Evolutionary conservation across 2,888 invertebrate genomes (phyloP), one percentile per base, ranked within the genome.

Genomic region (Nymphalis polychloros): DNA sequence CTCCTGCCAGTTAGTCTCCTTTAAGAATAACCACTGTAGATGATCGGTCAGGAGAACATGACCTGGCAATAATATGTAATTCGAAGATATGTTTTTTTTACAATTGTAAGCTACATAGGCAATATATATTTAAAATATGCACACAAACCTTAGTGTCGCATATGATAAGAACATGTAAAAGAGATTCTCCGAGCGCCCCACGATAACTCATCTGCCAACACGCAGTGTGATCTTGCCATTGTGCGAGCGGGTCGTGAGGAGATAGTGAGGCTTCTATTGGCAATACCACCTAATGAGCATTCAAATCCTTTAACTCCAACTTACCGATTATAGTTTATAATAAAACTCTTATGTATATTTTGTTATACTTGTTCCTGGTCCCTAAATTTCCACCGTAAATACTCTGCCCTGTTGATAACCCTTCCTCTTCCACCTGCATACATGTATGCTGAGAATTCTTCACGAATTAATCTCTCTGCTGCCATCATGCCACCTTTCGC

Each of bases 171-270:
- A 99, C 96, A 82, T 99, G 99, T 16, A 99, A 93, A 2, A 99
- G 92, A 5, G 97, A 98, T 90, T 99, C 99, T 0, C 99, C 99
- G 0, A 99, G 93, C 0, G 98, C 97, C 0, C 99, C 99, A 16
- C 99, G 94, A 83, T 97, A 97, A 80, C 97, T 97, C 96, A 99
- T 97, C 86, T 98, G 97, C 99, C 99, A 99, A 84, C 99, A 98
- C 0, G 98, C 98, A 74, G 97, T 96, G 87, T 98, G 98, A 82
- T 98, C 97, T 72, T 93, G 93, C 97, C 97, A 97, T 81, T 97
- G 96, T 0, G 96, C 96, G 31, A 98, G 90, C 0, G 98, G 97
- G 84, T 98, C 98, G 81, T 97, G 96, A 0, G 95, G 94, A 31
- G 97, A 96, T 0, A 97, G 89, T 0, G 96, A 97, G 0, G 97